Evolutionary conservation across 2,113 vertebrate species (phyloP), one percentile per base, ranked within the genome.

Genomic region (Stigmatopora argus): DNA sequence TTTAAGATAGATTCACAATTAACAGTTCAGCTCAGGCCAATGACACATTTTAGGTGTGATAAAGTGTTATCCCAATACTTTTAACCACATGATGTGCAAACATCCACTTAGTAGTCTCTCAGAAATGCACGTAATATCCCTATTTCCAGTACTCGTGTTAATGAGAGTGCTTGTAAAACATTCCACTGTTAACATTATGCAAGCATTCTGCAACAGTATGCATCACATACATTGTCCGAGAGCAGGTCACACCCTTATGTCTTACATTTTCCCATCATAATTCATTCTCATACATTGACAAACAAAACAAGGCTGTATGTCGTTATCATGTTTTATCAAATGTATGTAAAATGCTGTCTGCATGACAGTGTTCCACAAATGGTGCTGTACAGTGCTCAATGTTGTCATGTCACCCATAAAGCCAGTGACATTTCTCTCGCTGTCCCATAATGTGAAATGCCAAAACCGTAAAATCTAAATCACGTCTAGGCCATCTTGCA

Each of bases 391-490:
- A 38, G 7, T 57, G 26, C 14, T 34, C 4, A 38, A 38, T 59
- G n/a, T 59, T 5, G 8, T 34, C 35, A 38, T n/a, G 18, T 19
- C 34, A 59, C 26, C 14, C 53, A 56, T 31, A 12, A 11, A 31
- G 23, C 14, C n/a, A 61, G 35, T 61, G 38, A 45, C n/a, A 61
- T 45, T 61, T 61, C 38, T 14, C 12, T 61, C 44, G 71, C 62
- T 65, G 38, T 76, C 62, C 5, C 26, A 66, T 18, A 48, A 62
- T 65, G 23, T 66, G 14, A 72, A 75, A 82, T 76, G 61, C 60
- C 70, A 69, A 58, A 53, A 11, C 41, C 7, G 26, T 73, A 56
- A 64, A 67, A 60, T 69, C 12, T 46, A 62, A 31, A 14, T 62
- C 2, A 4, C 1, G 55, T 61, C 60, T 48, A 12, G 19, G 69